Evolutionary conservation across 2,888 invertebrate species (phyloP), one percentile per base, ranked within the genome.

Genomic region (Mesochorus sp.): DNA sequence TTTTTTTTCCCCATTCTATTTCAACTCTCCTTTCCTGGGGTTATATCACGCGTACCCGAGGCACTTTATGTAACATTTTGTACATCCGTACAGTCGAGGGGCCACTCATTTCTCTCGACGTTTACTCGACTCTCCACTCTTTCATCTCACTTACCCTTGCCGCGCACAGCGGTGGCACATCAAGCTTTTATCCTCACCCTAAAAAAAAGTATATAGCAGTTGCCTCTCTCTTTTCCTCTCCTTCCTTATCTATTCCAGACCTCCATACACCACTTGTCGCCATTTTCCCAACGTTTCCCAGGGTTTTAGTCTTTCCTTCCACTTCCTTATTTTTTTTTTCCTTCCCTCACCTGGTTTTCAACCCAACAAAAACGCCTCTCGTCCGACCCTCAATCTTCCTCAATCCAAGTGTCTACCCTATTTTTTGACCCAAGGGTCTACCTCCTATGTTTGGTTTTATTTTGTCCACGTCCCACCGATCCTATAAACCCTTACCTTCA

Each of bases 91-190:
- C n/a, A 42, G 74, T 51, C 75, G 70, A 81, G 80, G 49, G 75
- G 61, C 31, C 76, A 79, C 80, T 81, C 67, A 75, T 80, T 80
- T 71, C 72, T 53, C 59, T 68, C 72, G 57, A 72, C 79, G 74
- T 82, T 81, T 80, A 71, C 81, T 77, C 74, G 74, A 74, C 74
- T 80, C 80, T 79, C 71, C 71, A 81, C 74, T 73, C 75, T 78
- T 78, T 80, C 76, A 79, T 79, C 79, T 71, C 74, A 71, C 57
- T 62, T 74, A 70, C 44, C 53, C 31, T 42, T 4, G 31, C 37
- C 66, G 26, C 51, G 37, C 51, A 4, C 19, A 17, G 8, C 49
- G 31, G 62, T 66, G 51, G 68, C 73, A 55, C 59, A 59, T 76
- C 68, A 72, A 37, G 74, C 76, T 76, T 77, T 80, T 70, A 80